These are phyloP conservation scores for Epinotia nisella DNA, from an alignment of 2,888 invertebrate species.

Conservation along the genomic window DNA sequence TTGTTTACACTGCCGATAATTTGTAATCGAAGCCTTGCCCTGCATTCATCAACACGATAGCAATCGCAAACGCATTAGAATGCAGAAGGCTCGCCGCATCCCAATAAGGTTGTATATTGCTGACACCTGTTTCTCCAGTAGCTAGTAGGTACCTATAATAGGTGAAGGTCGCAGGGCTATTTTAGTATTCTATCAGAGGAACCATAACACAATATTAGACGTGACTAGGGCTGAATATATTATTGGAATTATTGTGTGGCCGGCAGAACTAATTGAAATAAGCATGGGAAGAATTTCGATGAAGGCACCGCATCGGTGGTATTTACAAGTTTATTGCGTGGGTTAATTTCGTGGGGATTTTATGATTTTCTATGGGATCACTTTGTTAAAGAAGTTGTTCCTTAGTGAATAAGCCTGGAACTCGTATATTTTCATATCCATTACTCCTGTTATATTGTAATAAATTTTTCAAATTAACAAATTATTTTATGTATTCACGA, in stretches of 20 bases:
- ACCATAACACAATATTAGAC: slow-evolving; percentile 45
- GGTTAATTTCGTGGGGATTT: not conserved
- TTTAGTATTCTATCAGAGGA: slow-evolving; percentile 47
- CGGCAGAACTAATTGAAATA: slow-evolving; percentile 28
- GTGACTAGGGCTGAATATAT: slow-evolving; percentile 43
- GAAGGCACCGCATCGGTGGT: not conserved
- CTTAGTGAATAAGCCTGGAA: not conserved
- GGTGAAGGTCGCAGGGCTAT: slow-evolving; percentile 62
- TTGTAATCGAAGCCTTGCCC: slow-evolving; percentile 34
- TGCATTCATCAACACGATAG: slow-evolving; percentile 32
- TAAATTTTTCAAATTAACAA: no score
- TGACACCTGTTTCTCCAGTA: slow-evolving; percentile 56
- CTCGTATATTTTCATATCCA: not conserved
- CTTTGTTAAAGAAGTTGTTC: not conserved
- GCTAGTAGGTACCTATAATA: no score
- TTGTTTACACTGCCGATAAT: slow-evolving; percentile 10
- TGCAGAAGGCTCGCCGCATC: slow-evolving; percentile 38
- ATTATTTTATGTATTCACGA: no score
- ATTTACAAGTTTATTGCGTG: slow-evolving; percentile 5
- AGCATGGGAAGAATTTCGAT: slow-evolving; percentile 24
- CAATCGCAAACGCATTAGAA: slow-evolving; percentile 40
- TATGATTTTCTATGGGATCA: not conserved
- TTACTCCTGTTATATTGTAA: not conserved
- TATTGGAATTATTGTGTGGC: slow-evolving; percentile 34
- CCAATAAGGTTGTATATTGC: slow-evolving; percentile 45